A percentile compares a stretch with the other conserved stretches of the same genome.
Evolutionary conservation across 2,888 invertebrate species (phyloP).

Genomic region (Diaprepes abbreviatus): DNA sequence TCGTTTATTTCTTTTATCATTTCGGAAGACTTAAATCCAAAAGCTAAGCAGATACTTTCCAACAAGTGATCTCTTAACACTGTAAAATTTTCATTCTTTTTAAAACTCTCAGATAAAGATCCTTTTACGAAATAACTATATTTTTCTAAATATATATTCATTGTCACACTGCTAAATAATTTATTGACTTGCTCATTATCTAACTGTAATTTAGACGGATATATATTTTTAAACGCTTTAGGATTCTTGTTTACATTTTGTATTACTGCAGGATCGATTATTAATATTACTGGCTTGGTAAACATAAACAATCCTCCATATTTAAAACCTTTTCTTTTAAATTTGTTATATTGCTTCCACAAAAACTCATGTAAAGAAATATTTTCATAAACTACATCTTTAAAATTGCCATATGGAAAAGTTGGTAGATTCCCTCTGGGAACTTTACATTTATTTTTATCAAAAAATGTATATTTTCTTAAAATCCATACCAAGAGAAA

Average conservation of each 20-base stretch:
- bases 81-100: constrained; percentile 19
- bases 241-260: constrained; percentile 19
- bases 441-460: constrained; percentile 44
- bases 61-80: constrained; percentile 36
- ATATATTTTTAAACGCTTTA: constrained; percentile 7
- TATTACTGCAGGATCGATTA: constrained; percentile 44
- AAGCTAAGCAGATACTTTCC: constrained; percentile 44
- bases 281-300: constrained; percentile 52
- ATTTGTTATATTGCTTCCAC: constrained; percentile 55
- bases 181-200: constrained; percentile 27
- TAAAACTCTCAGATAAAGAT: constrained; percentile 29
- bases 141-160: constrained; percentile 39
- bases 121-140: constrained; percentile 35
- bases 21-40: constrained; percentile 48
- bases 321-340: constrained; percentile 51
- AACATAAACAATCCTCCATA: constrained; percentile 56
- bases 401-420: constrained; percentile 55
- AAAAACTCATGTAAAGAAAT: constrained; percentile 51
- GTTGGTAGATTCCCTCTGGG: constrained; percentile 46
- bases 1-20: constrained; percentile 40
- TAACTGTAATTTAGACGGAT: constrained; percentile 8
- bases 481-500: constrained; percentile 49
- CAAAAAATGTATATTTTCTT: constrained; percentile 51
- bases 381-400: constrained; percentile 50
- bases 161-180: constrained; percentile 25